Base-by-base conservation (phyloP, 2,797 vertebrate species). In the Podargus strigoides region DNA sequence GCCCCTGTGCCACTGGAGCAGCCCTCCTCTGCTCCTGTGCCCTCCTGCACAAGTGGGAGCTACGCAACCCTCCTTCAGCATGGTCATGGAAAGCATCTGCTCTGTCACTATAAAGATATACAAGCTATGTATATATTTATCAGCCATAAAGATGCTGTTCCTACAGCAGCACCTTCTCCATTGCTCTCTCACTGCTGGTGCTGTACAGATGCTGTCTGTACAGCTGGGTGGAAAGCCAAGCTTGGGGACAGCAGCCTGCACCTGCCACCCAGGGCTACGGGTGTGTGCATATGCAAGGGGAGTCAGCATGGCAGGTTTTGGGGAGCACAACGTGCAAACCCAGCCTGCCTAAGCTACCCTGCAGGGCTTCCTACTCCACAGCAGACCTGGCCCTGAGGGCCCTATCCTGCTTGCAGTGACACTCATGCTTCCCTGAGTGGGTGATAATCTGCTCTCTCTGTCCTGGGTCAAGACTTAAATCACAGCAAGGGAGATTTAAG, bases 371-470 rank as follows among this genome's bases (percentile, higher is more conserved):
- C 37, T 52, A 44, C 24, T 12, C 37, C 11, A 26, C 46, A 44
- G 79, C 47, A 32, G 32, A 21, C 17, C 55, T 14, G 17, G 56
- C 47, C 47, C 58, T 4, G 4, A 6, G 22, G 28, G 27, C 27
- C 34, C 39, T 10, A 1, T 46, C 41, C 58, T 39, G 49, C 49
- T 46, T 5, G 2, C 9, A 0, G 19, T 1, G 41, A 41, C 23
- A 10, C 28, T 62, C 22, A 5, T 2, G 1, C 47, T 53, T 53
- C 56, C 67, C n/a, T 12, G 39, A 7, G 12, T 22, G 28, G n/a
- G 39, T 36, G n/a, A 62, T 44, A 22, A 62, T 6, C 39, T 22
- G 27, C 14, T 53, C 56, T 23, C 47, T 62, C 47, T n/a, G 27
- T 21, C 21, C 66, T 3, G 4, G 41, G 41, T 39, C 34, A 27